Base-by-base conservation (phyloP, 1,140 invertebrate species). In the Probaryconus sp. region DNA sequence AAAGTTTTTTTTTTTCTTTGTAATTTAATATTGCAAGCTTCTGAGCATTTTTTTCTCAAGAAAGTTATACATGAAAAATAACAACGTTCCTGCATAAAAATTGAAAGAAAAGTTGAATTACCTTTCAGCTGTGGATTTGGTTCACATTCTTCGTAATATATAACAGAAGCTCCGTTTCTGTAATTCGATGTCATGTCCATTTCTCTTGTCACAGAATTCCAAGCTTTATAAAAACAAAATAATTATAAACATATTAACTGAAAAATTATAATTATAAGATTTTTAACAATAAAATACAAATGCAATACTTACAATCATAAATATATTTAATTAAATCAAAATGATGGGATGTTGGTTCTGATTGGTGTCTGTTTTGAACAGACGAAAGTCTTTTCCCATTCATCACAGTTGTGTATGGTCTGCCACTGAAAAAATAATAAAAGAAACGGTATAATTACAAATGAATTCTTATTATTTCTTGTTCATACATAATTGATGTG, bases 251-350 rank as follows among this genome's bases (percentile, higher is more conserved):
- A 68, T 16, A 48, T 31, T 9, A 28, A 38, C 2, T 17, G 14
- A 7, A 38, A 38, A 4, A n/a, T 31, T 5, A 14, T 33, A 60
- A 28, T 47, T 33, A 20, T 5, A 9, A 35, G 33, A n/a, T n/a
- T n/a, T n/a, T 9, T 11, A 21, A 42, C 40, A 38, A 38, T 26
- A 35, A 48, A 18, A 21, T 3, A 40, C 31, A 45, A 40, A 16
- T 40, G 14, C 0, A 16, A 48, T 30, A 78, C 83, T 84, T 79
- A 88, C 87, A 88, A 33, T 89, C 89, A 78, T 79, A 87, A 31
- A 90, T 88, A 40, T 89, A 90, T 74, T 88, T 89, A 16, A 90
- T 89, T 60, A 90, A 79, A 58, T 89, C 89, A 74, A 88, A 87
- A 74, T 90, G 89, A 55, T 89, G 88, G 5, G 88, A 81, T 42